phyloP scores from a whole-genome alignment of 2,797 vertebrate species.

The Momotus momota region DNA sequence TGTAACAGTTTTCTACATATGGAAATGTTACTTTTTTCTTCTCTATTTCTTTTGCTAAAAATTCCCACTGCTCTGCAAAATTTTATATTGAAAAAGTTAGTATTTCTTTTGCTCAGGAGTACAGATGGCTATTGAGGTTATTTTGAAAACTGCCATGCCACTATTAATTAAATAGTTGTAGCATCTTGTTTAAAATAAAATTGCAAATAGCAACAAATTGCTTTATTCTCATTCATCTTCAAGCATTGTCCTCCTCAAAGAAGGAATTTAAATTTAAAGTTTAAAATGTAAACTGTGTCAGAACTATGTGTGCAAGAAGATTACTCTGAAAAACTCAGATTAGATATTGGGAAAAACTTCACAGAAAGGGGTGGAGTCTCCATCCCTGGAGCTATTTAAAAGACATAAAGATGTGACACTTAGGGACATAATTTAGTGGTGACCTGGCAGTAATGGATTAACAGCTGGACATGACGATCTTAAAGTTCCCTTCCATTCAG shows the following conservation, averaged over 20 bases:
- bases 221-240: not conserved
- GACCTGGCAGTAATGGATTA: too few relatives aligned
- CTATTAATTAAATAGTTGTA: not conserved
- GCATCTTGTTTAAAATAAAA: not conserved
- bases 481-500: too few relatives aligned
- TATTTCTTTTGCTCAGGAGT: not conserved
- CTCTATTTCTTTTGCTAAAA: not conserved
- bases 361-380: too few relatives aligned
- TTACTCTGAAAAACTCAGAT: not conserved
- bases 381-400: too few relatives aligned
- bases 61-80: not conserved
- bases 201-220: not conserved
- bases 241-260: not conserved
- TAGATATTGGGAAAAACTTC: too few relatives aligned
- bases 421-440: too few relatives aligned
- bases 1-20: not conserved
- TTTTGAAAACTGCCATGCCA: not conserved
- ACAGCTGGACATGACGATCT: too few relatives aligned
- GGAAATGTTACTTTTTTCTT: not conserved
- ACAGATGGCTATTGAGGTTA: not conserved
- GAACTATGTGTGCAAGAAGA: not conserved
- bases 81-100: not conserved
- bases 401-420: too few relatives aligned
- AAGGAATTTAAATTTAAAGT: not conserved
- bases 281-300: not conserved